A percentile compares a stretch with the other conserved stretches of the same genome.
These are phyloP conservation scores for Tretioscincus oriximinensis DNA, from an alignment of 2,113 vertebrate genomes.

Conservation along the genomic window DNA sequence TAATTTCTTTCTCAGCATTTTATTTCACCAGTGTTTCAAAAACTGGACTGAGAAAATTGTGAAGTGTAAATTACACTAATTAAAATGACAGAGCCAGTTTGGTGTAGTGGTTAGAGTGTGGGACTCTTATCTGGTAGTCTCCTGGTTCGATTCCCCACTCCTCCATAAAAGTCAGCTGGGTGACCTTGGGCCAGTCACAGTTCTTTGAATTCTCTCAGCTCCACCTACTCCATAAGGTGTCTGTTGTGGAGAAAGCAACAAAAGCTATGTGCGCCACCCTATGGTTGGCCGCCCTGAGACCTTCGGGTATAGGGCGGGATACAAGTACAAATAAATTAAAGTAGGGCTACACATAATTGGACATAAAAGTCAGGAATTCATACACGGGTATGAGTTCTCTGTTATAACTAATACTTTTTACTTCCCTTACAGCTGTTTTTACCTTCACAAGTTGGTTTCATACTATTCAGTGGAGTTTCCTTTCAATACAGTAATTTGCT, in stretches of 20 bases:
- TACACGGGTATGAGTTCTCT: not conserved
- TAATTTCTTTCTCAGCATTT: not conserved
- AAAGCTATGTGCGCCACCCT: no score
- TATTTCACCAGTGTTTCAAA: not conserved
- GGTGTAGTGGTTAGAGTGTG: no score
- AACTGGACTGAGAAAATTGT: not conserved
- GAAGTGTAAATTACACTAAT: not conserved
- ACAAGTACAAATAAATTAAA: no score
- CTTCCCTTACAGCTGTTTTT: not conserved
- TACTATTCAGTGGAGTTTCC: not conserved
- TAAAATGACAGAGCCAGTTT: constrained; percentile 2
- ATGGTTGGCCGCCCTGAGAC: no score
- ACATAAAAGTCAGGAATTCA: not conserved
- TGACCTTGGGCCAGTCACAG: no score
- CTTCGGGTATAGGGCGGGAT: no score
- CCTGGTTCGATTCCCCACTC: no score
- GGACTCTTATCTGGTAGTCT: no score
- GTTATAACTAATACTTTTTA: not conserved
- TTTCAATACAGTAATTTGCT: not conserved
- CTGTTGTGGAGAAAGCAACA: no score
- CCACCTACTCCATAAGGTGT: no score
- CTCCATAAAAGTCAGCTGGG: no score
- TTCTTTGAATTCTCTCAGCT: no score
- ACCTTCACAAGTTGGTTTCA: not conserved
- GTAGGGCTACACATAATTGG: not conserved